Conservation (phyloP, 2,797 vertebrate species). For the Mergus octosetaceus region DNA sequence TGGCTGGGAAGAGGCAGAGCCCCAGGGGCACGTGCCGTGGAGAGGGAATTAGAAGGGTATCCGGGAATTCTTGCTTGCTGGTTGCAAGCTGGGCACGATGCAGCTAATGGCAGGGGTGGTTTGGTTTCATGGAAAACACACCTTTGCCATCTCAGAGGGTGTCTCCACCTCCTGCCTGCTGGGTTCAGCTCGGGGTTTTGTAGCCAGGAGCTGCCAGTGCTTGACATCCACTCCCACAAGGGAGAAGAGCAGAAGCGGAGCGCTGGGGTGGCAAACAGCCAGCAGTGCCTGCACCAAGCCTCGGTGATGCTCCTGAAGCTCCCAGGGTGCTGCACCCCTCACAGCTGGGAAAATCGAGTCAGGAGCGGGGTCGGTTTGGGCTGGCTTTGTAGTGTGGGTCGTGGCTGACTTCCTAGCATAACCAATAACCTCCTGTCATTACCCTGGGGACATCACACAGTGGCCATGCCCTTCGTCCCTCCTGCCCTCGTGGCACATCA, state of each 20-base stretch:
- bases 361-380: neutral
- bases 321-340: neutral
- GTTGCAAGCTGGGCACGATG: neutral
- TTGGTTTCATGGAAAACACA: neutral
- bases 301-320: neutral
- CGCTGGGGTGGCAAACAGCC: neutral
- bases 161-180: neutral
- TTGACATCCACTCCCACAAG: neutral
- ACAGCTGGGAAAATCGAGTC: neutral
- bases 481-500: neutral
- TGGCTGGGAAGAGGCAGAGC: neutral
- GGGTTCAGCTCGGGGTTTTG: neutral
- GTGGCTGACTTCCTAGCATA: neutral
- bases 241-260: neutral
- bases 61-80: neutral
- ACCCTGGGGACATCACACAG: neutral
- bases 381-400: neutral
- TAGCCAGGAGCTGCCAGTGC: neutral
- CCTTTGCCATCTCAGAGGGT: neutral
- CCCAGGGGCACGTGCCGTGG: neutral
- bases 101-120: neutral
- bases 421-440: neutral
- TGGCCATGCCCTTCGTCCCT: neutral
- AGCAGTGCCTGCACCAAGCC: fast-evolving
- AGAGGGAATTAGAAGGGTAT: neutral